Percentiles rank a stretch among this genome's conserved stretches.
These are phyloP conservation scores for Tridacna gigas DNA, from an alignment of 2,888 invertebrate genomes.

Conservation along the genomic window DNA sequence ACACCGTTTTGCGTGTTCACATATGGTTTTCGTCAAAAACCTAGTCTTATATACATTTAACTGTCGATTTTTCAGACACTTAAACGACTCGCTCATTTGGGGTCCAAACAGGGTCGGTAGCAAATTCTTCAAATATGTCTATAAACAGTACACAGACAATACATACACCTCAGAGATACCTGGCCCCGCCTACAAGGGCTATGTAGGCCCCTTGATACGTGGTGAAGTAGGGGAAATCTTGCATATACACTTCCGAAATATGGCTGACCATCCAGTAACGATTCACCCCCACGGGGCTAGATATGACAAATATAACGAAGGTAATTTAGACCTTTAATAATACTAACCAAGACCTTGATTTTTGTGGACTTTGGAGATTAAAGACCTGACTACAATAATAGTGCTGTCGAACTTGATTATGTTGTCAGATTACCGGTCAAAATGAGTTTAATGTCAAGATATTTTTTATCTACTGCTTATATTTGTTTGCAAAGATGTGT, in stretches of 20 bases:
- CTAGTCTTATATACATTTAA: not conserved
- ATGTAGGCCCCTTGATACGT: constrained; percentile 59
- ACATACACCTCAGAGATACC: constrained; percentile 57
- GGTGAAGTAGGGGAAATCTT: constrained; percentile 65
- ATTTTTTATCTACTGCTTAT: too few relatives aligned
- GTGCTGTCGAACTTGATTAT: too few relatives aligned
- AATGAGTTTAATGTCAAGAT: too few relatives aligned
- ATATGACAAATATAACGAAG: constrained; percentile 63
- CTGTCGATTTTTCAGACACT: constrained; percentile 27
- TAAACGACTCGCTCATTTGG: constrained; percentile 47
- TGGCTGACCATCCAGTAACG: constrained; percentile 34
- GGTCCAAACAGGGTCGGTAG: constrained; percentile 58
- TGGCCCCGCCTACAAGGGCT: constrained; percentile 47
- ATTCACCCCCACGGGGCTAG: constrained; percentile 64
- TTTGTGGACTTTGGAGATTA: too few relatives aligned
- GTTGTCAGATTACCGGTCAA: too few relatives aligned
- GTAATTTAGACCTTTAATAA: constrained; percentile 48
- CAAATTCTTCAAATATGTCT: constrained; percentile 61
- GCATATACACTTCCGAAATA: constrained; percentile 60
- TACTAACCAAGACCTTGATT: too few relatives aligned
- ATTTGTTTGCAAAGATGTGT: too few relatives aligned
- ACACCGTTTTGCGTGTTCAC: too few relatives aligned
- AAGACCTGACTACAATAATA: too few relatives aligned
- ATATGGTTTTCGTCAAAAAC: too few relatives aligned
- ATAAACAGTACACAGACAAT: constrained; percentile 67